Evolutionary conservation across 2,113 vertebrate species (phyloP).

Genomic region (Naja naja): DNA sequence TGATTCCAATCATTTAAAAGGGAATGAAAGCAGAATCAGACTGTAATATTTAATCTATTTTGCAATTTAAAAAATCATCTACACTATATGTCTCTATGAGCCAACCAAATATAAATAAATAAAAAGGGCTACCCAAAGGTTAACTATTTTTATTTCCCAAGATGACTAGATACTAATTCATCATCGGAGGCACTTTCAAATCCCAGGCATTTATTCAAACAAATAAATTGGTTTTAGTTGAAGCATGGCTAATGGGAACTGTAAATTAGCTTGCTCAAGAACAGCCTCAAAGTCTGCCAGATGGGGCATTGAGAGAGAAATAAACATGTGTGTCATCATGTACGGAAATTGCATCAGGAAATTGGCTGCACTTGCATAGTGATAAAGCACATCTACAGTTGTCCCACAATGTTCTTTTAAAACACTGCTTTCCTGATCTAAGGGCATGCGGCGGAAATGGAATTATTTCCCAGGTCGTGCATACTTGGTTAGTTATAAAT

Average conservation of each 20-base stretch:
- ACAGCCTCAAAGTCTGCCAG: slow-evolving; percentile 38
- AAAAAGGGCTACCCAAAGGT: slow-evolving; percentile 33
- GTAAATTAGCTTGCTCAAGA: slow-evolving; percentile 43
- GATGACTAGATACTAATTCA: slow-evolving; percentile 49
- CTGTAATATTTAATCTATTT: background rate
- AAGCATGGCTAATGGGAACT: slow-evolving; percentile 50
- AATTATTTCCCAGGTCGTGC: slow-evolving; percentile 1
- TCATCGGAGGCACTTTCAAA: slow-evolving; percentile 44
- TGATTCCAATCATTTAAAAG: background rate
- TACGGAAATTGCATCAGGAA: slow-evolving; percentile 32
- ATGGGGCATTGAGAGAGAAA: slow-evolving; percentile 38
- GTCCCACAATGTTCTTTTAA: background rate
- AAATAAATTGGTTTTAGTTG: slow-evolving; percentile 40
- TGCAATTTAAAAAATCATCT: background rate
- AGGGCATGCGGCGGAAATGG: background rate
- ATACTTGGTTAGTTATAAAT: slow-evolving; percentile 10
- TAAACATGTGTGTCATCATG: slow-evolving; percentile 25
- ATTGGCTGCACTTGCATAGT: background rate
- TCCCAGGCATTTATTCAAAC: slow-evolving; percentile 47
- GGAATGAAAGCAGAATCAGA: background rate
- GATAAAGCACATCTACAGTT: background rate
- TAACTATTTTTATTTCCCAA: slow-evolving; percentile 53
- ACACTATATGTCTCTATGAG: background rate
- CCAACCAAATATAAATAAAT: slow-evolving; percentile 5
- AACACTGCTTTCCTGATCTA: background rate